Base-by-base conservation (phyloP, 1,140 invertebrate species). In the Lysiphlebus fabarum region DNA sequence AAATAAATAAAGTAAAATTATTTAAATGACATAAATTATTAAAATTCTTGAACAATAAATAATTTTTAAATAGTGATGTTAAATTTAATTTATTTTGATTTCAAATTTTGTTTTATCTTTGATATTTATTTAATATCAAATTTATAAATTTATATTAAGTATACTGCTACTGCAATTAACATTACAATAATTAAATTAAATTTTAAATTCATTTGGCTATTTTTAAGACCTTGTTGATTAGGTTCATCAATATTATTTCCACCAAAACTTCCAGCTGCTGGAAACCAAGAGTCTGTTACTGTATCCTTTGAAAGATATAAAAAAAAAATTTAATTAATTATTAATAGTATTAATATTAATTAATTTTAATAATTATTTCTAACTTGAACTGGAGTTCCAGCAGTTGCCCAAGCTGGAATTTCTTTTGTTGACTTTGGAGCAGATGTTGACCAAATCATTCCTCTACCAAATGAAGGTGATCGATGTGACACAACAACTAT, bases 201-300 rank as follows among this genome's bases (percentile, higher is more conserved):
- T 58, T 14, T 56, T 42, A 66, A 57, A 43, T 14, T 33, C 7
- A 33, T 43, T 17, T 66, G 64, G 33, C 56, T 62, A 34, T 64
- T 64, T 53, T 79, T 78, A 7, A 84, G 65, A 3, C 84, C 84
- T 62, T 83, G 80, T 62, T 85, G 84, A 65, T 85, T 85, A 1
- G 84, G 83, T 65, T 84, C 84, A 55, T 85, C 84, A 5, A 85
- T 79, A 62, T 82, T 77, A 65, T 84, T 84, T 44, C 73, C 79
- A 8, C 80, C 71, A 64, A 80, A 81, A 65, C 75, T 79, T 34
- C 80, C 81, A 26, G 80, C 80, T 0, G 77, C 79, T 41, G 81
- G 80, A 58, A 79, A 82, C 79, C 81, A 82, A 0, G 80, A 76
- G 49, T 79, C 78, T 7, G 75, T 76, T 43, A 67, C 65, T 38